Conservation (phyloP, 2,113 vertebrate species). For the Sinosuthora webbiana region DNA sequence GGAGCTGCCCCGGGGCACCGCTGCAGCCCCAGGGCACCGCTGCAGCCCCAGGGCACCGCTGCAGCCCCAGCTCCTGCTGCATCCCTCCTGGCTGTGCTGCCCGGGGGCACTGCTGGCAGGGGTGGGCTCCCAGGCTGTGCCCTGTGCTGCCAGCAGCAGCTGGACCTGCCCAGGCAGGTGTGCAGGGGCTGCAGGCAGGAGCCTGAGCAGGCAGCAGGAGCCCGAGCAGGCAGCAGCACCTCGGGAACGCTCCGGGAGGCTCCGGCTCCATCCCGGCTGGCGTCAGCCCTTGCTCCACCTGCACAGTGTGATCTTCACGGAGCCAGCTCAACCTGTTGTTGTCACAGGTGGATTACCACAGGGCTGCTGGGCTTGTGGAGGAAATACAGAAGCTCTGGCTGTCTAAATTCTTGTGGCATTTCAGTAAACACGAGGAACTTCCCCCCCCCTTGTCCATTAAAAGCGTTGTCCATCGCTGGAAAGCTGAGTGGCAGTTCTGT, state of each 20-base stretch:
- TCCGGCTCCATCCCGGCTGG: not conserved
- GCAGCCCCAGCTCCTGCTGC: not conserved
- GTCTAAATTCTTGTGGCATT: not conserved
- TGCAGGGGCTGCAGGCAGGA: not conserved
- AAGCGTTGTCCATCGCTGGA: not conserved
- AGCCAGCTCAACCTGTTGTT: not conserved
- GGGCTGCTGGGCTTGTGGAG: not conserved
- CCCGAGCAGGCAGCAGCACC: not conserved
- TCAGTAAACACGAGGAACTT: not conserved
- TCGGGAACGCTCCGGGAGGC: not conserved
- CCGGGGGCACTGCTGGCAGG: not conserved
- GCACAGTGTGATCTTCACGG: not conserved
- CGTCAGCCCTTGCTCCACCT: not conserved
- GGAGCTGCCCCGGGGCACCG: rapidly evolving
- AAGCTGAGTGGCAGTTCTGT: not conserved
- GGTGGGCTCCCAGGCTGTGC: not conserved
- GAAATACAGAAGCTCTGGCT: not conserved
- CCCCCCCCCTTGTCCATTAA: rapidly evolving
- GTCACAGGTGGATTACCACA: not conserved
- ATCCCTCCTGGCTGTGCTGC: not conserved
- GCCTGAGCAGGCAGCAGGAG: not conserved
- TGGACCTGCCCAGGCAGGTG: not conserved
- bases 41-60: not conserved
- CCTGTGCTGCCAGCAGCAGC: not conserved
- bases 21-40: not conserved